Percentiles rank a stretch among this genome's conserved stretches.
Evolutionary conservation across 2,797 vertebrate genomes (phyloP).

Genomic region (Mormyrops boulengeri): DNA sequence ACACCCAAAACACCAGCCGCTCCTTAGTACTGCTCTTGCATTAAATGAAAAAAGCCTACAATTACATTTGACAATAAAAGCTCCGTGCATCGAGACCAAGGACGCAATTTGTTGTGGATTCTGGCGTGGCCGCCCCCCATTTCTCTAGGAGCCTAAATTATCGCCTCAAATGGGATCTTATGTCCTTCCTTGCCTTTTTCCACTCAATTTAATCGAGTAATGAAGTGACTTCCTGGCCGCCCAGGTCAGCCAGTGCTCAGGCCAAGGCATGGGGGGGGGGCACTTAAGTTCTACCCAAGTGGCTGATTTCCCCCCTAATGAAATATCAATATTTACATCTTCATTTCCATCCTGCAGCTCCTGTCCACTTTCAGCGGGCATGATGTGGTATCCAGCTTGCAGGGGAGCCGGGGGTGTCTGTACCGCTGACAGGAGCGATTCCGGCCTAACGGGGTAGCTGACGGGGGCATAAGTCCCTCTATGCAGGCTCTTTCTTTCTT

Average conservation of each 20-base stretch:
- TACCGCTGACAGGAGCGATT: not conserved
- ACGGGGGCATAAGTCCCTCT: not conserved
- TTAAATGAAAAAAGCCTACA: slow-evolving; percentile 58
- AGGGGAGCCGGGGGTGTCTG: slow-evolving; percentile 45
- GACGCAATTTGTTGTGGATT: slow-evolving; percentile 53
- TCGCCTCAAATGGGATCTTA: slow-evolving; percentile 70
- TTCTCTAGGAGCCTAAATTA: slow-evolving; percentile 66
- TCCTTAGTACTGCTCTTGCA: slow-evolving; percentile 36
- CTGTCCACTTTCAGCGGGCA: slow-evolving; percentile 64
- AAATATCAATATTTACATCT: slow-evolving; percentile 79
- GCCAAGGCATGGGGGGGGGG: slow-evolving; percentile 54
- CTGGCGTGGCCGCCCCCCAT: slow-evolving; percentile 58
- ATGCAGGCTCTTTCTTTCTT: not conserved
- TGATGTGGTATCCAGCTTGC: slow-evolving; percentile 70
- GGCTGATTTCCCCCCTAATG: slow-evolving; percentile 67
- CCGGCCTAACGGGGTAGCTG: slow-evolving; percentile 37
- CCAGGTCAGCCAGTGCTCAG: slow-evolving; percentile 59
- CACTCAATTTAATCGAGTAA: slow-evolving; percentile 77
- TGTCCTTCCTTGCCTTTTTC: slow-evolving; percentile 68
- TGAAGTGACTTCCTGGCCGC: slow-evolving; percentile 72
- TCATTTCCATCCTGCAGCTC: slow-evolving; percentile 66
- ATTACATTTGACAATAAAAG: slow-evolving; percentile 73
- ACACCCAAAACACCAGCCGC: not conserved
- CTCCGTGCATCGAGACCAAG: slow-evolving; percentile 64
- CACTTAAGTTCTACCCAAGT: slow-evolving; percentile 64